phyloP scores from a whole-genome alignment of 2,113 vertebrate genomes.

The Microcebus jonahi region DNA sequence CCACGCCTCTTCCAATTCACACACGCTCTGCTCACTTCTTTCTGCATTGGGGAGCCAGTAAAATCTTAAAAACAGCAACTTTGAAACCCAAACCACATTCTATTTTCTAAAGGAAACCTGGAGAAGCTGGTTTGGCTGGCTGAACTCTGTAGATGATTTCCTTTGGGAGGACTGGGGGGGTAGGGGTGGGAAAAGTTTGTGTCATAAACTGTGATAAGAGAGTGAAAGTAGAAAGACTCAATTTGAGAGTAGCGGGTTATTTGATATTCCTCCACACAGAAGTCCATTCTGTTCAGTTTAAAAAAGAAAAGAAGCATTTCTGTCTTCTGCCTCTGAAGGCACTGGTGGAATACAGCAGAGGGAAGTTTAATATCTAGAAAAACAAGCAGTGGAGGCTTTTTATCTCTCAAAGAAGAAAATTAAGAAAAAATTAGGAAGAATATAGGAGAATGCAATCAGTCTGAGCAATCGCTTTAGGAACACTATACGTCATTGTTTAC shows the following conservation, averaged over 20 bases:
- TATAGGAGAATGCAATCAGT: not conserved
- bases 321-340: not conserved
- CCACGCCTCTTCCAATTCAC: not conserved
- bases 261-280: not conserved
- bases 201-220: not conserved
- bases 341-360: not conserved
- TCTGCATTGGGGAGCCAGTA: not conserved
- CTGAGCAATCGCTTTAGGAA: not conserved
- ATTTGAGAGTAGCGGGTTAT: not conserved
- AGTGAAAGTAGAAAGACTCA: not conserved
- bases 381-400: not conserved
- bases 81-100: not conserved
- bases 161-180: too few relatives aligned
- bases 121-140: not conserved
- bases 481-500: accelerated
- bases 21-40: not conserved
- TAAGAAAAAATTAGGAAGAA: not conserved
- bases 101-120: not conserved
- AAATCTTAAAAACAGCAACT: not conserved
- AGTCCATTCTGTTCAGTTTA: not conserved
- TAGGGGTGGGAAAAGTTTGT: not conserved
- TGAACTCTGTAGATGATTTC: not conserved
- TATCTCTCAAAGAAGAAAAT: conserved; percentile 12
- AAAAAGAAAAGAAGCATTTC: not conserved
- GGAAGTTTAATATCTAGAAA: not conserved